phyloP scores from a whole-genome alignment of 2,797 vertebrate species.

The Knipowitschia caucasica region DNA sequence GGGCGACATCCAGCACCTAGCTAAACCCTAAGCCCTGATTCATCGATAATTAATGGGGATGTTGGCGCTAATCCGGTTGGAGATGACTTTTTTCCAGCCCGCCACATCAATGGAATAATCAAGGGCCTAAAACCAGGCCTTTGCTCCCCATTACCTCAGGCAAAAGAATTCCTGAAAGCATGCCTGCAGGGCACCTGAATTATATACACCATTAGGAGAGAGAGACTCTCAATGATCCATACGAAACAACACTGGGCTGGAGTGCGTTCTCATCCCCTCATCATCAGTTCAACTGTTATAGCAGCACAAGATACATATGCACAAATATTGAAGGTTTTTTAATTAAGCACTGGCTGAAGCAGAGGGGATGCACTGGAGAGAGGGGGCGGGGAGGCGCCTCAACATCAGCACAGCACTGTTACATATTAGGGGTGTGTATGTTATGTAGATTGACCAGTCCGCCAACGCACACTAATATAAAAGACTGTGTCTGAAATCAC shows the following conservation, averaged over 20 bases:
- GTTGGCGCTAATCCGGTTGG: conserved; percentile 93
- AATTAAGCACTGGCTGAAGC: conserved; percentile 58
- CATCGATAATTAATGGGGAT: conserved; percentile 99
- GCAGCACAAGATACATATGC: conserved; percentile 81
- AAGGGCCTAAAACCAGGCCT: conserved; percentile 94
- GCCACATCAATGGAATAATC: conserved; percentile 99
- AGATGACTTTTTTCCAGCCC: conserved; percentile 96
- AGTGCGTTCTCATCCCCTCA: conserved; percentile 31
- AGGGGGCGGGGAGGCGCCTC: conserved; percentile 37
- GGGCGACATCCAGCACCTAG: conserved; percentile 80
- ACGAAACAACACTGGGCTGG: conserved; percentile 82
- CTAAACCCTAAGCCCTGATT: conserved; percentile 79
- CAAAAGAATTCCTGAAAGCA: conserved; percentile 99
- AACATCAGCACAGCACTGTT: conserved; percentile 32
- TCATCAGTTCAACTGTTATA: conserved; percentile 45
- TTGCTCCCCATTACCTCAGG: conserved; percentile 98
- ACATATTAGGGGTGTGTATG: conserved; percentile 45
- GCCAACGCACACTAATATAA: not conserved
- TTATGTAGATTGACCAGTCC: conserved; percentile 14
- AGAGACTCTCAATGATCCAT: conserved; percentile 90
- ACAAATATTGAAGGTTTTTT: conserved; percentile 90
- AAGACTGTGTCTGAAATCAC: not conserved
- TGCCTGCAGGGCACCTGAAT: conserved; percentile 99
- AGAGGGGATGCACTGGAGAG: conserved; percentile 32
- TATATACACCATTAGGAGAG: conserved; percentile 98